Evolutionary conservation across 2,113 vertebrate species (phyloP), one percentile per base, ranked within the genome.

Genomic region (Helogale parvula): DNA sequence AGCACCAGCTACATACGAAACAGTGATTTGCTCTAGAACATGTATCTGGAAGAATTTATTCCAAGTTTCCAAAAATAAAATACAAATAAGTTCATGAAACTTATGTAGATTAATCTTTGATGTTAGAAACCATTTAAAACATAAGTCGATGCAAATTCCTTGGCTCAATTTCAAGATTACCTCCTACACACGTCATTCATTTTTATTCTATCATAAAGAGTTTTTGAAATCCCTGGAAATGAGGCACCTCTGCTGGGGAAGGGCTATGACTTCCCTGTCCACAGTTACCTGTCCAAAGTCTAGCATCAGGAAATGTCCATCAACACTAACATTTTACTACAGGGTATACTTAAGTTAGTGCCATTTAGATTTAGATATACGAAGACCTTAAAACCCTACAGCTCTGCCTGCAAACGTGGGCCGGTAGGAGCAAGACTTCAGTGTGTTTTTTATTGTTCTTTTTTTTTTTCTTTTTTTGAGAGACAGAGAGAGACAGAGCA

Each of bases 111-210:
- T 35, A 92, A 90, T 47, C 35, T 95, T 92, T 65, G 33, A 76
- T 93, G 76, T 90, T 83, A 91, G 45, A 88, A 94, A 83, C 71
- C 47, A 50, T 47, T 83, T 82, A 79, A 93, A 95, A 92, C 52
- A 33, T 82, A 45, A 69, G 23, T 52, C 52, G 4, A 66, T 54
- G 82, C 19, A 86, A 65, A 68, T 89, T 88, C 31, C 38, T 76
- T 60, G 47, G 57, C 23, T 83, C 60, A 23, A 38, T 52, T 60
- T 88, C 68, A 94, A 71, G 27, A 86, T 35, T n/a, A 84, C 41
- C 12, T 71, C 25, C 69, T 54, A 66, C 47, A 21, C 47, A 69
- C 9, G 52, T 29, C 41, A 41, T 41, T 41, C 65, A 85, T 84
- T 60, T 88, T 66, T 79, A 71, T 50, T 90, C n/a, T 19, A 31